Evolutionary conservation across 2,113 vertebrate species (phyloP).

Genomic region (Labrus mixtus): DNA sequence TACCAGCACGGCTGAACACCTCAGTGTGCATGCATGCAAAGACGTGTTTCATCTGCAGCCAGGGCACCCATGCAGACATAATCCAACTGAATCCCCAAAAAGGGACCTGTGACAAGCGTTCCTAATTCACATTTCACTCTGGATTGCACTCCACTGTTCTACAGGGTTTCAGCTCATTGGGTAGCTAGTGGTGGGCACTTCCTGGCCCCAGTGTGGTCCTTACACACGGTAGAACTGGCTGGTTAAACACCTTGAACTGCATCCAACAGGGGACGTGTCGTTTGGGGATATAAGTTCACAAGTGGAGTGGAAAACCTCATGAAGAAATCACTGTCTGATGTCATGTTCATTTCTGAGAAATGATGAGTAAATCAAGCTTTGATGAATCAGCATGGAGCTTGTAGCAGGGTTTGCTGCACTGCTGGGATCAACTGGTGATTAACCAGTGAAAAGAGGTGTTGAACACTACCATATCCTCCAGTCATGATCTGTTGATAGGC

Average conservation of each 20-base stretch:
- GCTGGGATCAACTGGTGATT: neutral
- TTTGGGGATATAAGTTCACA: neutral
- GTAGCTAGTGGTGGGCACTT: slow-evolving; percentile 53
- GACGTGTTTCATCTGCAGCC: slow-evolving; percentile 75
- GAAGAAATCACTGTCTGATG: neutral
- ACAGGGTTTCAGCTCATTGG: slow-evolving; percentile 40
- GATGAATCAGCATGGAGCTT: neutral
- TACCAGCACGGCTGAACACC: slow-evolving; percentile 34
- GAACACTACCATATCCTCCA: neutral
- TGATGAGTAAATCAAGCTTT: neutral
- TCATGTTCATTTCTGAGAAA: neutral
- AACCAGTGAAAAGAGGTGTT: neutral
- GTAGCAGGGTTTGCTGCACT: neutral
- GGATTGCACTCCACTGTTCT: slow-evolving; percentile 37
- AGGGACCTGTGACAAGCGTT: slow-evolving; percentile 63
- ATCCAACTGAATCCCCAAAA: slow-evolving; percentile 69
- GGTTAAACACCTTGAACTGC: slow-evolving; percentile 43
- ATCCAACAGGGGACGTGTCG: neutral
- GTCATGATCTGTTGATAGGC: slow-evolving; percentile 24
- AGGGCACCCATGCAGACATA: slow-evolving; percentile 77
- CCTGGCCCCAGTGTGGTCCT: slow-evolving; percentile 52
- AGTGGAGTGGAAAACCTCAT: neutral
- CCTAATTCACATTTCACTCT: slow-evolving; percentile 67
- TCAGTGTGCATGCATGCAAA: slow-evolving; percentile 50
- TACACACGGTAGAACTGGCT: slow-evolving; percentile 18